Percentiles rank a stretch among this genome's conserved stretches.
Evolutionary conservation across 2,113 vertebrate genomes (phyloP).

Genomic region (Peromyscus polionotus): DNA sequence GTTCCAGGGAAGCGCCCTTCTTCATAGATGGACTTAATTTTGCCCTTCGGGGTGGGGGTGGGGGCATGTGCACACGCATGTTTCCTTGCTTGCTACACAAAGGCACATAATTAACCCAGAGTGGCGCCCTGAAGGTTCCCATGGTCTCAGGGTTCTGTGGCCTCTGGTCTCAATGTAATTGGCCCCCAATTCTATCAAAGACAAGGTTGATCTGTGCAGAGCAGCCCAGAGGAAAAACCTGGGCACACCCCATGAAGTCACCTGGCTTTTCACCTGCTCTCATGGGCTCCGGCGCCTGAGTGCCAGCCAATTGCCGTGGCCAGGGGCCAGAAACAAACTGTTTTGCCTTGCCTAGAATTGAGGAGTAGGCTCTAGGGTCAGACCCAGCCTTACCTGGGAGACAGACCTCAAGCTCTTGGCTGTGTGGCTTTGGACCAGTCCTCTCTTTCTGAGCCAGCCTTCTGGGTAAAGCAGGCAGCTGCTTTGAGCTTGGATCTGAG

Average conservation of each 20-base stretch:
- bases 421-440: background rate
- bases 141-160: background rate
- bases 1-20: background rate
- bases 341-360: no score
- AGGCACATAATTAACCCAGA: background rate
- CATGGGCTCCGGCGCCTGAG: background rate
- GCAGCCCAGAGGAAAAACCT: background rate
- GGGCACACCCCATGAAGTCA: background rate
- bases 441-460: background rate
- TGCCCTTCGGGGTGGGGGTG: background rate
- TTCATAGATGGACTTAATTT: background rate
- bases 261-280: background rate
- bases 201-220: background rate
- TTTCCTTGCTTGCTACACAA: background rate
- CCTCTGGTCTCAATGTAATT: background rate
- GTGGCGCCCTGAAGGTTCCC: background rate
- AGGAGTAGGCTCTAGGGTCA: background rate
- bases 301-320: background rate
- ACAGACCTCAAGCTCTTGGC: background rate
- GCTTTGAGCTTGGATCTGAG: background rate
- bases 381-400: background rate
- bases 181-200: background rate
- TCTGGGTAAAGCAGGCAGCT: accelerated
- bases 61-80: background rate
- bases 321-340: background rate